phyloP scores from a whole-genome alignment of 1,140 invertebrate genomes.

The Limonius californicus region DNA sequence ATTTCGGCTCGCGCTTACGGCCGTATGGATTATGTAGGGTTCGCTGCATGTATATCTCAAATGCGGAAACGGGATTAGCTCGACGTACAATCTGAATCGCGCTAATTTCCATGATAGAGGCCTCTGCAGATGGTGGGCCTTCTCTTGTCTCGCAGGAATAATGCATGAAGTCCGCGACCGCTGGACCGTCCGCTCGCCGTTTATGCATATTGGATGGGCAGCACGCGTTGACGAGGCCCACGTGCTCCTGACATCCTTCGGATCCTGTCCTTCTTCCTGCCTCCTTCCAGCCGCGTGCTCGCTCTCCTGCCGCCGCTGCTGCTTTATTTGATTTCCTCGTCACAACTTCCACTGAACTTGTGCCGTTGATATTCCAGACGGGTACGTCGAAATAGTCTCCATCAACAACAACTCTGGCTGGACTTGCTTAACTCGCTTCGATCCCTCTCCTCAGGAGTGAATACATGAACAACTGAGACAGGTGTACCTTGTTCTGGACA shows the following conservation, averaged over 20 bases:
- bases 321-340: constrained; percentile 26
- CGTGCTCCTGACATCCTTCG: constrained; percentile 22
- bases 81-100: constrained; percentile 17
- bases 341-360: constrained; percentile 19
- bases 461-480: neutral
- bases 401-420: neutral
- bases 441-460: neutral
- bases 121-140: constrained; percentile 17
- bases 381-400: neutral
- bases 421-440: neutral
- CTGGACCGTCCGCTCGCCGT: constrained; percentile 21
- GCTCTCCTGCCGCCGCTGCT: neutral
- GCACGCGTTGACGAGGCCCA: constrained; percentile 13
- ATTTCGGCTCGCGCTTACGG: constrained; percentile 16
- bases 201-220: constrained; percentile 27
- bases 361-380: neutral
- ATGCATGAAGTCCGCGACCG: constrained; percentile 26
- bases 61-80: constrained; percentile 24
- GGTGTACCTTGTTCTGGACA: constrained; percentile 17
- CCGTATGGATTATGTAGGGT: constrained; percentile 27
- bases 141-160: constrained; percentile 25
- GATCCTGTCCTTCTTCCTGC: neutral
- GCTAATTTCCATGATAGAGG: constrained; percentile 31
- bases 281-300: neutral
- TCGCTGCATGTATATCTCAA: constrained; percentile 13